Percentiles rank a stretch among this genome's conserved stretches.
These are phyloP conservation scores for Nematopogon swammerdamellus DNA, from an alignment of 2,888 invertebrate species.

Conservation along the genomic window DNA sequence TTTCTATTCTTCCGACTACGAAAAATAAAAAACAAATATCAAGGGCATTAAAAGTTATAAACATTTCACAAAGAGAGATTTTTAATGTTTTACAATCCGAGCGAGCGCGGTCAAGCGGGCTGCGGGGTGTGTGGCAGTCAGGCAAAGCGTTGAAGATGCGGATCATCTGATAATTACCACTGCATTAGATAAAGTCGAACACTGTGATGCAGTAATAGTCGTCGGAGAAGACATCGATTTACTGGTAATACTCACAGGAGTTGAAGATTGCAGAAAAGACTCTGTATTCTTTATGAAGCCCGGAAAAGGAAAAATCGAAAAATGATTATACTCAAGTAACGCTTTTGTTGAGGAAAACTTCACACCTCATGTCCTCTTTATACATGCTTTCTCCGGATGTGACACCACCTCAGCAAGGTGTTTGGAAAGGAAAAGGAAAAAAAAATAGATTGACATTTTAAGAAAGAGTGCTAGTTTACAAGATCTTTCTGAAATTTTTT, in stretches of 20 bases:
- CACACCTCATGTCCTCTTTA: constrained; percentile 11
- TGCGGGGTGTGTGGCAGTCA: too few relatives aligned
- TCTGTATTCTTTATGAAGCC: constrained; percentile 5
- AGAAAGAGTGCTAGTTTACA: constrained; percentile 7
- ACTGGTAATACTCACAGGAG: constrained; percentile 14
- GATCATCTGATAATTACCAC: constrained; percentile 2
- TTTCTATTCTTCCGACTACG: too few relatives aligned
- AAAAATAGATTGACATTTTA: constrained; percentile 6
- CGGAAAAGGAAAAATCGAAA: constrained; percentile 6
- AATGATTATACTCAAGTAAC: neutral
- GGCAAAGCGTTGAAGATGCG: constrained; percentile 3
- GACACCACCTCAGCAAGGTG: constrained; percentile 11
- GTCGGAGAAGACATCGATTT: constrained; percentile 16
- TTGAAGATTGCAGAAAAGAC: constrained; percentile 3
- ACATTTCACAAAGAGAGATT: too few relatives aligned
- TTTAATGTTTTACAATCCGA: too few relatives aligned
- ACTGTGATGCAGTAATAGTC: constrained; percentile 9
- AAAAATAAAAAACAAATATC: too few relatives aligned
- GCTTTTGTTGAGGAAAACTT: constrained; percentile 2
- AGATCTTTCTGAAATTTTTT: neutral
- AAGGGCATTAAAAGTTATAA: too few relatives aligned
- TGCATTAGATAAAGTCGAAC: neutral
- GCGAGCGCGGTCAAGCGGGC: too few relatives aligned
- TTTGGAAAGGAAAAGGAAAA: too few relatives aligned
- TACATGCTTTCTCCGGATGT: constrained; percentile 11